Conservation (phyloP, 2,797 vertebrate species). For the Synanceia verrucosa region DNA sequence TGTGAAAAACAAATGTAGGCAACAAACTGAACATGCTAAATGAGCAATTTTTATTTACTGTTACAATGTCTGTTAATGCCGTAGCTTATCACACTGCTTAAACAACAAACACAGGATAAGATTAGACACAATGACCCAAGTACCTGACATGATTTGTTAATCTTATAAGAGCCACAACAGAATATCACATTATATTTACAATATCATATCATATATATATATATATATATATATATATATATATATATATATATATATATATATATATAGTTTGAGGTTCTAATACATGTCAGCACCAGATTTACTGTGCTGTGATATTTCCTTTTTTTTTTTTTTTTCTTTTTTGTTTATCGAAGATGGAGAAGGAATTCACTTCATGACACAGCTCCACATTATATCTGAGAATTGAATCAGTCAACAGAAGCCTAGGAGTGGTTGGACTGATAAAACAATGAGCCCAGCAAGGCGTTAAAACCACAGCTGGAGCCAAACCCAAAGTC, state of each 20-base stretch:
- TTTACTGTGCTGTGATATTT: slow-evolving; percentile 9
- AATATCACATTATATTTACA: neutral
- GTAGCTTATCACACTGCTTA: slow-evolving; percentile 1
- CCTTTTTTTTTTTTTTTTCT: slow-evolving; percentile 22
- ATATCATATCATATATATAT: neutral
- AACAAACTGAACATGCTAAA: neutral
- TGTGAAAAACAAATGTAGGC: neutral
- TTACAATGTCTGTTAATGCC: too few species aligned
- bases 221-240: neutral
- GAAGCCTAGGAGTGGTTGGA: slow-evolving; percentile 48
- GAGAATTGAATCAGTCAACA: slow-evolving; percentile 53
- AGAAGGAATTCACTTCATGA: neutral
- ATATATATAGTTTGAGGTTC: neutral
- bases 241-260: neutral
- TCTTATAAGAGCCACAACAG: slow-evolving; percentile 4
- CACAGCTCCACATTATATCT: slow-evolving; percentile 27
- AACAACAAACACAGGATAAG: slow-evolving; percentile 4
- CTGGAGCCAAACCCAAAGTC: slow-evolving; percentile 23
- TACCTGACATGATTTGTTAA: slow-evolving; percentile 2
- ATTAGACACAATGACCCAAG: neutral
- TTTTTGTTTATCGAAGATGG: slow-evolving; percentile 32
- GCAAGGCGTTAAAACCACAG: slow-evolving; percentile 9
- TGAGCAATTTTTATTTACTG: too few species aligned
- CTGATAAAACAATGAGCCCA: slow-evolving; percentile 41
- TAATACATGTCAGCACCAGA: neutral